Evolutionary conservation across 2,797 vertebrate species (phyloP).

Genomic region (Chaetophractus vellerosus): DNA sequence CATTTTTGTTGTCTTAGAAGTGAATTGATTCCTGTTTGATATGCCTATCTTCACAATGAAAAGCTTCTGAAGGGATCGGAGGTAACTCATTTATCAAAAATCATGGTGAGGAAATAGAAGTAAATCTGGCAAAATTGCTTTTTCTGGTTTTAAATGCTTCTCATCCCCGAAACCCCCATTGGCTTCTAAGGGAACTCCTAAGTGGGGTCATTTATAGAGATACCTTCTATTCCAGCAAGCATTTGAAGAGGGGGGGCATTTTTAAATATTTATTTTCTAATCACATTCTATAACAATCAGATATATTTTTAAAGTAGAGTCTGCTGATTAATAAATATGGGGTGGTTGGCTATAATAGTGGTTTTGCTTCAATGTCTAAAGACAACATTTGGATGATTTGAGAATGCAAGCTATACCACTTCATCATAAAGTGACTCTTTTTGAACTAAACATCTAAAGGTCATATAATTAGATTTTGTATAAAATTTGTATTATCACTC

Average conservation of each 20-base stretch:
- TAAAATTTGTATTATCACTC: background rate
- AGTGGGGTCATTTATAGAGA: background rate
- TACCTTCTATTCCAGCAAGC: background rate
- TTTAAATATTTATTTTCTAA: background rate
- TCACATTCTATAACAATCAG: background rate
- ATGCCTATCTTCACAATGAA: background rate
- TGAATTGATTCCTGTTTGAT: background rate
- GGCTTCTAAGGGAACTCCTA: background rate
- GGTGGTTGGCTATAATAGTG: background rate
- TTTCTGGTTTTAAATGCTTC: background rate
- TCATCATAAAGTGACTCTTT: background rate
- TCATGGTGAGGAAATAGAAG: background rate
- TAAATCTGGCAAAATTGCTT: background rate
- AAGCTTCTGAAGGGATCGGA: background rate
- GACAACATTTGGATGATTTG: background rate
- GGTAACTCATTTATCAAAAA: background rate
- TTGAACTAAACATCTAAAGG: constrained; percentile 37
- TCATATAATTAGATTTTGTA: constrained; percentile 38
- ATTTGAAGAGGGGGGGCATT: background rate
- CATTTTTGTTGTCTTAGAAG: background rate
- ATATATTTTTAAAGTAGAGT: background rate
- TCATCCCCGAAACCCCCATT: background rate
- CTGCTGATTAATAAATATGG: background rate
- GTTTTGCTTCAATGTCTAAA: background rate
- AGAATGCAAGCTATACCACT: background rate